These are phyloP conservation scores for Clarias magur DNA, from an alignment of 2,113 vertebrate genomes.

Conservation along the genomic window DNA sequence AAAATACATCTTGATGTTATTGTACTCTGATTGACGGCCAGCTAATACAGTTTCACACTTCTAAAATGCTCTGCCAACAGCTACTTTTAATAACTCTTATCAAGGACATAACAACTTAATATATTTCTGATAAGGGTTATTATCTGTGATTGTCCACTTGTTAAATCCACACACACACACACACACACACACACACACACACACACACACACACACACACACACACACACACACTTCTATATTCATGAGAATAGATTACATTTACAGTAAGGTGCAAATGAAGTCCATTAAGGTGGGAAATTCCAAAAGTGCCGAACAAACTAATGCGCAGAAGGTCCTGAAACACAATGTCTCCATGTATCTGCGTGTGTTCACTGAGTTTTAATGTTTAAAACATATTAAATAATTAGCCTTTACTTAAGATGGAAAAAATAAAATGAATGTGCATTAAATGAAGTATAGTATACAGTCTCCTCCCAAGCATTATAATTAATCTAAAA, in stretches of 20 bases:
- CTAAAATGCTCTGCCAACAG: neutral
- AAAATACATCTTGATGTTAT: neutral
- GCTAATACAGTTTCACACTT: neutral
- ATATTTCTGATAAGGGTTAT: neutral
- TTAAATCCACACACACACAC: neutral
- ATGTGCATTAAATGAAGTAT: neutral
- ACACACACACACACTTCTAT: neutral
- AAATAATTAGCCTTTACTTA: neutral
- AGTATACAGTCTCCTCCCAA: neutral
- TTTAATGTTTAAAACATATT: neutral
- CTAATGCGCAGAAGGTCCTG: slow-evolving; percentile 1
- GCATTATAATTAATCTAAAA: neutral
- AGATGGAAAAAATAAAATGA: too few species aligned
- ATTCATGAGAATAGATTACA: slow-evolving; percentile 48
- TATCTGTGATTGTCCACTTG: neutral
- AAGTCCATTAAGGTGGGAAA: slow-evolving; percentile 46
- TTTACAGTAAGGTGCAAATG: slow-evolving; percentile 57
- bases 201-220: neutral
- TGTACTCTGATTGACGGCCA: neutral
- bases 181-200: neutral
- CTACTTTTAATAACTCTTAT: neutral
- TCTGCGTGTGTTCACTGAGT: neutral
- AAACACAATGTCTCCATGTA: slow-evolving; percentile 34
- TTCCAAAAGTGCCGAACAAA: slow-evolving; percentile 40
- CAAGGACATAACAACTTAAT: neutral